phyloP scores from a whole-genome alignment of 2,888 invertebrate species.

The Lamproptera curius region DNA sequence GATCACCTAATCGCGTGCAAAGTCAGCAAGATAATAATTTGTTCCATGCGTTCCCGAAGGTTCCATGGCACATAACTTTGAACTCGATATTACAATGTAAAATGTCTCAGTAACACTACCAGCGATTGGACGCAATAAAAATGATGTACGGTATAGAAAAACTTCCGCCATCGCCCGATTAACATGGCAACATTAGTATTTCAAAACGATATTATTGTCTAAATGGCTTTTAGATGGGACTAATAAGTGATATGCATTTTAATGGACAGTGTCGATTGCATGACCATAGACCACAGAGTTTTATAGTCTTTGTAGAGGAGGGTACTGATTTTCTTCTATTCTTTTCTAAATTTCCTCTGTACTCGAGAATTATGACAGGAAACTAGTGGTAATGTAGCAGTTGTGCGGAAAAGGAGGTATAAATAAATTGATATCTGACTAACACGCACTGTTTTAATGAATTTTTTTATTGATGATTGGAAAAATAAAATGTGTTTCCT shows the following conservation, averaged over 20 bases:
- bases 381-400: neutral
- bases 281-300: constrained; percentile 3
- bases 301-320: neutral
- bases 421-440: neutral
- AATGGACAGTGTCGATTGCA: constrained; percentile 17
- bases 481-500: no score
- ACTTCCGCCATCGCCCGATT: neutral
- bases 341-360: no score
- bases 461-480: neutral
- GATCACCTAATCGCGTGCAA: no score
- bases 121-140: neutral
- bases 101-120: no score
- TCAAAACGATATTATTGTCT: constrained; percentile 7
- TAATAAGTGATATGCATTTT: constrained; percentile 13
- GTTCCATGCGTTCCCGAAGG: no score
- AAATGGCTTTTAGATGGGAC: constrained; percentile 15
- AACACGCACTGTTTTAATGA: neutral
- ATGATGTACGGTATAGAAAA: neutral
- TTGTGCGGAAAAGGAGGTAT: no score
- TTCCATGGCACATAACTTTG: no score
- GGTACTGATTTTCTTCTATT: neutral
- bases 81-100: no score
- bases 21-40: no score
- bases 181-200: constrained; percentile 6
- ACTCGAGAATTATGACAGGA: no score